Evolutionary conservation across 1,140 invertebrate species (phyloP), one percentile per base, ranked within the genome.

Genomic region (Drosophila lowei): DNA sequence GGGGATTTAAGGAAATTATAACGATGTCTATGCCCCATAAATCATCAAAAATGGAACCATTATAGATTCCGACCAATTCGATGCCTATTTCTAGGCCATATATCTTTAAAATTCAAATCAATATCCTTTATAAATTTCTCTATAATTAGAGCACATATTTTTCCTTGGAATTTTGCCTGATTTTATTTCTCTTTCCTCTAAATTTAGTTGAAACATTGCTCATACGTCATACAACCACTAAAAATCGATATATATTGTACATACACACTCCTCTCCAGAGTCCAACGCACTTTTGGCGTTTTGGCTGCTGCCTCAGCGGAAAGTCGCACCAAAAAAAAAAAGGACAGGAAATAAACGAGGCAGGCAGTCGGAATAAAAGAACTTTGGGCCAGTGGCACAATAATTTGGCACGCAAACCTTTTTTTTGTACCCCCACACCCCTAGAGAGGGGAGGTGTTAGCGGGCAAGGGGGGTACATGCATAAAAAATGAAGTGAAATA

Each of bases 321-420:
- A 34, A 64, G 13, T 58, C 5, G 0, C n/a, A 18, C 9, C 4
- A 11, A 43, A 41, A 6, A 11, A 44, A 41, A 57, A 70, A 49
- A 44, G 47, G 47, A 5, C 58, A 59, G 55, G 43, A 72, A 59
- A 76, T 57, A 79, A 84, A 78, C 66, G 65, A 67, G 34, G 18
- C 38, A 50, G 30, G 30, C 30, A 34, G 9, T 11, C 30, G 30
- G 30, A 50, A 61, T 48, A 56, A 53, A 44, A 25, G 48, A 67
- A 66, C 64, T 86, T 88, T 86, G 62, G 70, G 83, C 81, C 81
- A 86, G 70, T 88, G 83, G 81, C 81, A 88, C 81, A 86, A 88
- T 83, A 78, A 75, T 86, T 86, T 86, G 81, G 81, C 81, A 86
- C 81, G 81, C 81, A 88, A 85, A 85, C 81, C 77, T 85, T 81